Base-by-base conservation (phyloP, 2,888 invertebrate species). In the Meteorus cinctellus region DNA sequence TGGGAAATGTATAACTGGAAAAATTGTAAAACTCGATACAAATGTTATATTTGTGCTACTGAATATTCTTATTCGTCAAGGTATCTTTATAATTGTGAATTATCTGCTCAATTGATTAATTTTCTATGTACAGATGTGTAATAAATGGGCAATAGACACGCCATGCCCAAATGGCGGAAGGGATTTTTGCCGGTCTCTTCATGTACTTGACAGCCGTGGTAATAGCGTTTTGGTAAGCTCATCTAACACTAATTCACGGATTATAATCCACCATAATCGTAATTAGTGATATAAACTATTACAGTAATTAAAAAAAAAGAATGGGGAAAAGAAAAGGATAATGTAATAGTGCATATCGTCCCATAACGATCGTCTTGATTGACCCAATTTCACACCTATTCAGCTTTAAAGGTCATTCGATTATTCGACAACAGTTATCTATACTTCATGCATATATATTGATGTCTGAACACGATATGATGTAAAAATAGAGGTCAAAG, bases 151-250 rank as follows among this genome's bases (percentile, higher is more conserved):
- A 78, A 92, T 93, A 84, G 93, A 93, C 86, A 90, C 92, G 73
- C 92, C 92, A 70, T 92, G 92, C 86, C 92, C 92, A 82, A 90
- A 90, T 84, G 92, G 91, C 90, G 92, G 92, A 79, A 91, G 92
- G 85, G 92, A 92, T 81, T 93, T 92, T 86, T 93, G 93, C 85
- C 92, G 92, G 86, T 92, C 92, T 59, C 89, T 93, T 82, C 92
- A 93, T 88, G 92, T 93, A 84, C 91, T 93, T 91, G 92, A 93
- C 87, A 92, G 92, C 76, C 91, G 90, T 76, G 93, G 93, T n/a
- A 91, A 92, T 78, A 93, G 92, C 85, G 92, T 93, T 74, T 88
- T 92, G 86, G 89, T 85, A 86, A 88, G 87, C 78, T 83, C 77
- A 76, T 76, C 2, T 29, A 63, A 41, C 41, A 41, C 8, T 41